Evolutionary conservation across 2,113 vertebrate genomes (phyloP), one percentile per base, ranked within the genome.

Genomic region (Lanius ludovicianus): DNA sequence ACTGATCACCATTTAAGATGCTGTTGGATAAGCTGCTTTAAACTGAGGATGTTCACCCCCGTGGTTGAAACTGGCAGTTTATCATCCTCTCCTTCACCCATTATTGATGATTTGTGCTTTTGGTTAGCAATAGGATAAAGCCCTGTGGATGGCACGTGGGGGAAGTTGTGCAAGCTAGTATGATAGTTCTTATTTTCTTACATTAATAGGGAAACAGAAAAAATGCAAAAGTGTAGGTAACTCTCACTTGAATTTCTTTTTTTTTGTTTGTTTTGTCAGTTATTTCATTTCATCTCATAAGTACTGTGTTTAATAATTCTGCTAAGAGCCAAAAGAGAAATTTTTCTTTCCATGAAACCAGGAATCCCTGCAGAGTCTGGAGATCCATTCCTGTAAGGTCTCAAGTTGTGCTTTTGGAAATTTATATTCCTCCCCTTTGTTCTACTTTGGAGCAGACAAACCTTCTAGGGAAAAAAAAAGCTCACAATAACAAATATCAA

Each of bases 111-210:
- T 2, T 82, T 55, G 4, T 71, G 44, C 10, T 88, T 88, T 63
- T 85, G 16, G 15, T 80, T 67, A 83, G 14, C 27, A 73, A 22
- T 7, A 69, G 11, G 19, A 35, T 49, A 57, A 76, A 84, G 53
- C 50, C 1, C 12, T 17, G 13, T 4, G 8, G 4, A 31, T 28
- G 6, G 27, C 2, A 2, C 2, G 3, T 33, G 13, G 5, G 15
- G 8, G 10, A 55, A 17, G 3, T 18, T 60, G 59, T 69, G 41
- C 1, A 2, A 83, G 17, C 13, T 59, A 33, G 4, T 63, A 57
- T 22, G 31, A 79, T 5, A 41, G 10, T 39, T 77, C 15, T 84
- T 52, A 55, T 42, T 55, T 84, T 68, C 47, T 69, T 35, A 59
- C 11, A 59, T 67, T 52, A 87, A 62, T 6, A 74, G 19, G 15